phyloP scores from a whole-genome alignment of 2,888 invertebrate genomes.

The Lymantria dispar region DNA sequence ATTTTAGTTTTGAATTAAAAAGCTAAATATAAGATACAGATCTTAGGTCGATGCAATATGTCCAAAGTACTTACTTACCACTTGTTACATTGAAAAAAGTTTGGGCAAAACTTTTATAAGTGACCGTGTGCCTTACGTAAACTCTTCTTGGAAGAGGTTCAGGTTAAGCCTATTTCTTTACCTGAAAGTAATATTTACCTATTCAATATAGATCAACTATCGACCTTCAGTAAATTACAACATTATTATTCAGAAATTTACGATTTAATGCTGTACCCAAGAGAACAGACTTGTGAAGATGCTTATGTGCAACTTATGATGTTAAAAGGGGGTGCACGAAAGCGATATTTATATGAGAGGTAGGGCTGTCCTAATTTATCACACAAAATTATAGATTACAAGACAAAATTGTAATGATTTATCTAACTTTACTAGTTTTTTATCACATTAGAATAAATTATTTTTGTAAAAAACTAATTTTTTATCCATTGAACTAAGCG shows the following conservation, averaged over 20 bases:
- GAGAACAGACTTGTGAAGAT: slow-evolving; percentile 15
- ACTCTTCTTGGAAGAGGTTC: too few relatives aligned
- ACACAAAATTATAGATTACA: too few relatives aligned
- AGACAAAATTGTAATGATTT: too few relatives aligned
- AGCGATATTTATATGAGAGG: slow-evolving; percentile 11
- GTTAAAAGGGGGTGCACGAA: slow-evolving; percentile 19
- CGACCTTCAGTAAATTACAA: slow-evolving; percentile 5
- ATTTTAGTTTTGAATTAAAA: too few relatives aligned
- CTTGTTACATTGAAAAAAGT: too few relatives aligned
- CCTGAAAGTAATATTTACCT: too few relatives aligned
- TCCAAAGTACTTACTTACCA: too few relatives aligned
- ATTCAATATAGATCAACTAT: neutral
- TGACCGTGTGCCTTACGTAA: too few relatives aligned
- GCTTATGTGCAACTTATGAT: slow-evolving; percentile 25
- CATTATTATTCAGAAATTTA: slow-evolving; percentile 22
- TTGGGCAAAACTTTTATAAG: too few relatives aligned
- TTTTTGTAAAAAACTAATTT: neutral
- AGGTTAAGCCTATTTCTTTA: too few relatives aligned
- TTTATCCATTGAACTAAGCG: neutral
- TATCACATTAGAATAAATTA: neutral
- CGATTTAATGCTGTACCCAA: slow-evolving; percentile 18
- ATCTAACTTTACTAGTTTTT: neutral
- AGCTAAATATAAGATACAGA: too few relatives aligned
- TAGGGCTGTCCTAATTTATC: slow-evolving; percentile 1
- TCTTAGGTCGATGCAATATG: too few relatives aligned